Evolutionary conservation across 2,888 invertebrate genomes (phyloP), one percentile per base, ranked within the genome.

Genomic region (Copidosoma aretas): DNA sequence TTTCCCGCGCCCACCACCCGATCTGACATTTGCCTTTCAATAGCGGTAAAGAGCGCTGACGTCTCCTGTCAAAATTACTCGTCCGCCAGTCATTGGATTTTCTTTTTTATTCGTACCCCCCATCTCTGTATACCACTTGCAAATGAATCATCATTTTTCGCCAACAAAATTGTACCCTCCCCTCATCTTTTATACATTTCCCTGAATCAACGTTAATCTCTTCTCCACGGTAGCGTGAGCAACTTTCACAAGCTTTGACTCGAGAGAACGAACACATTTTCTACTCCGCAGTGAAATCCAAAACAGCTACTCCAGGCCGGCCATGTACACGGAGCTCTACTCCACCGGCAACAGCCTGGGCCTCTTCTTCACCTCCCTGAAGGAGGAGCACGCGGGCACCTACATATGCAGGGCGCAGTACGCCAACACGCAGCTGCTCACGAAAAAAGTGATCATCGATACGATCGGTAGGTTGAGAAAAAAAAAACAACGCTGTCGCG

Each of bases 341-440:
- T 88, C 88, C 52, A 32, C 32, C 32, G 90, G 90, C 78, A 89
- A 89, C 74, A 89, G 88, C 74, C 86, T 91, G 75, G 88, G 90
- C 66, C 87, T 95, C 70, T 90, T 93, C 82, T 92, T 94, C 81
- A 88, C 90, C 60, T 89, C 90, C 49, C 86, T 94, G 75, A 88
- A 89, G 52, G 90, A 91, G 73, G 88, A 90, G 67, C 91, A 94
- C 87, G 91, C 90, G 49, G 95, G 95, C 68, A 88, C 86, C 76
- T 95, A 95, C 85, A 92, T 90, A 71, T 95, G 95, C 80, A 88
- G 88, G 39, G 93, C 93, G n/a, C 90, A 87, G 70, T 95, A 94
- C 84, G 91, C 93, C 70, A 87, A 86, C 75, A 90, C 90, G 67
- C 87, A 90, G 78, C 85, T 86, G 43, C 84, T 94, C 62, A 86